Evolutionary conservation across 2,113 vertebrate genomes (phyloP).

Genomic region (Ciconia boyciana): DNA sequence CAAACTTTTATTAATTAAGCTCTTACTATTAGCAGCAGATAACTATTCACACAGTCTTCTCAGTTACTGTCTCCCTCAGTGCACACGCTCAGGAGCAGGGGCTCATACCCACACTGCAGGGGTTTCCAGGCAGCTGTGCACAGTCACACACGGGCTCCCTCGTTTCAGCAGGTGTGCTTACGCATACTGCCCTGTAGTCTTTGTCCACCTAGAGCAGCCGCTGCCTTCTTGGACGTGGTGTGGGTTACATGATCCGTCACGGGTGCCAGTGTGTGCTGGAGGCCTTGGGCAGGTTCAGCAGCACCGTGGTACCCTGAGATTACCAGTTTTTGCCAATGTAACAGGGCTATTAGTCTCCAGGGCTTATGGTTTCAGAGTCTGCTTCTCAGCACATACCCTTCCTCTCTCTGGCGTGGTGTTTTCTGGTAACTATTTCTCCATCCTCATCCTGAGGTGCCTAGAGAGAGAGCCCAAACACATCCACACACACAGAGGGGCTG

Average conservation of each 20-base stretch:
- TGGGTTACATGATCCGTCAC: accelerated
- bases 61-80: neutral
- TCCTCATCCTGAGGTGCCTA: neutral
- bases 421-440: neutral
- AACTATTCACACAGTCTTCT: neutral
- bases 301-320: neutral
- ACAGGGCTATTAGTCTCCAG: neutral
- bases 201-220: accelerated
- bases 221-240: neutral
- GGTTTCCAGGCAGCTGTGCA: neutral
- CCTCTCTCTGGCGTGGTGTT: accelerated
- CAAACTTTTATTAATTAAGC: neutral
- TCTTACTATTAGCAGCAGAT: neutral
- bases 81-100: neutral
- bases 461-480: neutral
- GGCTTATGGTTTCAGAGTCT: neutral
- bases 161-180: neutral
- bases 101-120: accelerated
- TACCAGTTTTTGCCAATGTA: neutral
- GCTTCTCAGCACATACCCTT: neutral
- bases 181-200: neutral
- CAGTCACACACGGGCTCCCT: accelerated
- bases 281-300: neutral
- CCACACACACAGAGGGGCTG: neutral
- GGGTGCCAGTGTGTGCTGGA: neutral